Conservation (phyloP, 2,888 invertebrate genomes). For the Andrena flavipes region DNA sequence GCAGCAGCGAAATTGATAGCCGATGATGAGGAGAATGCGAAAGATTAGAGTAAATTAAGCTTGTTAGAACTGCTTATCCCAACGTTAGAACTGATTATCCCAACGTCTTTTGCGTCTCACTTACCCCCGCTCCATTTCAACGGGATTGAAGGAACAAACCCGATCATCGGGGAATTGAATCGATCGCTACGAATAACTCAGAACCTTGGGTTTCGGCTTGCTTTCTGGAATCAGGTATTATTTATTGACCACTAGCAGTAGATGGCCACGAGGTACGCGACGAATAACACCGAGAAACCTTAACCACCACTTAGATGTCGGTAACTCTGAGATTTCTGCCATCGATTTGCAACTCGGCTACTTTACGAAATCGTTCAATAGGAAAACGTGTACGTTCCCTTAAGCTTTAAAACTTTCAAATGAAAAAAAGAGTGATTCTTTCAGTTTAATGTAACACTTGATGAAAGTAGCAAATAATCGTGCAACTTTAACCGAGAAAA, state of each 20-base stretch:
- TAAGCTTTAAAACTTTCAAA: too few species aligned
- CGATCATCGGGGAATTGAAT: slow-evolving; percentile 7
- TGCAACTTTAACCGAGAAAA: too few species aligned
- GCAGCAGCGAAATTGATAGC: slow-evolving; percentile 6
- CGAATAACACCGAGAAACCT: slow-evolving; percentile 5
- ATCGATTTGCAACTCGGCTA: not conserved
- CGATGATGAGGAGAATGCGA: slow-evolving; percentile 20
- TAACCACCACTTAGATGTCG: not conserved
- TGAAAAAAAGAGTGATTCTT: too few species aligned
- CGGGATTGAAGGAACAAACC: not conserved
- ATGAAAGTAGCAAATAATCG: too few species aligned
- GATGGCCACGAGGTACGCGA: not conserved
- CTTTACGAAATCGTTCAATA: not conserved
- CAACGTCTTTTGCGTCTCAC: not conserved
- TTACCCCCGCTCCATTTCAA: not conserved
- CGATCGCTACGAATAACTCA: not conserved
- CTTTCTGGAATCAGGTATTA: not conserved
- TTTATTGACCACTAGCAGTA: not conserved
- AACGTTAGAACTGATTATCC: not conserved
- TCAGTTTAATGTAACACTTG: too few species aligned
- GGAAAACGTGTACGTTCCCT: not conserved
- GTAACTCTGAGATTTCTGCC: slow-evolving; percentile 5
- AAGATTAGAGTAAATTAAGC: slow-evolving; percentile 8
- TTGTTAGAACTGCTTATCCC: not conserved
- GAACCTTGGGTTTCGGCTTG: not conserved